Base-by-base conservation (phyloP, 2,113 vertebrate genomes). In the Myotis lucifugus region DNA sequence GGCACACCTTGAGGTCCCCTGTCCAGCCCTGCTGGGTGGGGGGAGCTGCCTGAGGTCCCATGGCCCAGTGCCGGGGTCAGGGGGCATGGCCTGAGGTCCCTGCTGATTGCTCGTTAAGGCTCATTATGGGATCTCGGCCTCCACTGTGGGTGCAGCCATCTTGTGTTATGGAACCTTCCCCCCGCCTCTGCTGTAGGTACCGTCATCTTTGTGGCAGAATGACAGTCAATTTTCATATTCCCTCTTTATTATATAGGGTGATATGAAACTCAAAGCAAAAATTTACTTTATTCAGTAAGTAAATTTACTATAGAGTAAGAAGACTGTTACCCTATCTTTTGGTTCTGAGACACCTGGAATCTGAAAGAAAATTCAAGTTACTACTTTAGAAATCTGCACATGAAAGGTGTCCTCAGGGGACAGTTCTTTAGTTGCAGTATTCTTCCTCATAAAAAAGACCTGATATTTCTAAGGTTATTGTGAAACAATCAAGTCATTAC, bases 401-500 rank as follows among this genome's bases (percentile, higher is more conserved):
- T 54, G 10, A 79, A 79, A 34, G 74, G 11, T 84, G 23, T 73
- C 29, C 19, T 91, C 21, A 21, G 18, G 25, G 1, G 29, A 48
- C 2, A 77, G 9, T 70, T 42, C 19, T 82, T 94, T 25, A 66
- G 14, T 85, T 82, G 9, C 32, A 82, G 32, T 48, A 34, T 27
- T 61, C n/a, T 89, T 67, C 3, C 40, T 89, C 59, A 81, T 85
- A 42, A 72, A 91, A 85, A 76, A 82, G 52, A 69, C 3, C 2
- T 91, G 64, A 74, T 46, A 85, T 88, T 86, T 89, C 19, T 27
- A 89, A 91, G 14, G 15, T 91, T 84, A 90, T 83, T 95, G 91
- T 84, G 8, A 89, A 93, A 89, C 6, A 83, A 61, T 50, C 12
- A 83, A 81, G 10, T 61, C 19, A 59, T 94, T 91, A 83, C 34